These are phyloP conservation scores for Apis dorsata DNA, from an alignment of 1,140 invertebrate species.

Conservation along the genomic window DNA sequence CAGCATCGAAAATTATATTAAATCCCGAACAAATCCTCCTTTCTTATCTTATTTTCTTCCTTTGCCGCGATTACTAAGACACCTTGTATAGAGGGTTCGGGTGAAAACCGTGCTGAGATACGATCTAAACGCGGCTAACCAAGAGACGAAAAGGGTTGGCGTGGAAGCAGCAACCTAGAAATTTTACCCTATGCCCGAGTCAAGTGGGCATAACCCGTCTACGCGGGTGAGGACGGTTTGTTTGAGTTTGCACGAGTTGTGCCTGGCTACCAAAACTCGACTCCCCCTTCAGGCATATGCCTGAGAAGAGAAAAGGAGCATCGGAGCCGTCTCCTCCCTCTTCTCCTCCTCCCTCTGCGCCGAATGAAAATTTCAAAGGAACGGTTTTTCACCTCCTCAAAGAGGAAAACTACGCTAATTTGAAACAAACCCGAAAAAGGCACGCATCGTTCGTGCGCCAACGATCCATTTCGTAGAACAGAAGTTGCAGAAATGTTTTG, in stretches of 20 bases:
- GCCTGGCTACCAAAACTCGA: slow-evolving; percentile 33
- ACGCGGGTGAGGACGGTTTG: slow-evolving; percentile 17
- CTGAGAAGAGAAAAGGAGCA: not conserved
- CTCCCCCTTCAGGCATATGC: slow-evolving; percentile 16
- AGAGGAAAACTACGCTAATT: not conserved
- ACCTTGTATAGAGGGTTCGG: not conserved
- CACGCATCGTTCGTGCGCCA: not conserved
- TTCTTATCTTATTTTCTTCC: no score
- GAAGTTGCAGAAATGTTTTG: no score
- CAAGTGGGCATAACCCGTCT: slow-evolving; percentile 39
- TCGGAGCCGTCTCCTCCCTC: no score
- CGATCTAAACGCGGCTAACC: slow-evolving; percentile 22
- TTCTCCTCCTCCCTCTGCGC: not conserved
- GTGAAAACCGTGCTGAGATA: slow-evolving; percentile 3
- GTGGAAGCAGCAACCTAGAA: not conserved
- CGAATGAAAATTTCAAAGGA: slow-evolving; percentile 23
- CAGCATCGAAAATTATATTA: no score
- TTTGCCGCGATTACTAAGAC: not conserved
- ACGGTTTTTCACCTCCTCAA: not conserved
- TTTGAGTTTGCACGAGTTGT: slow-evolving; percentile 45
- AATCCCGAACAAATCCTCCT: no score
- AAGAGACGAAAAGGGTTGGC: not conserved
- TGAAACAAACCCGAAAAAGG: not conserved
- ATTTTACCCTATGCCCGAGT: slow-evolving; percentile 32
- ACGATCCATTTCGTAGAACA: no score